These are phyloP conservation scores for Blastobasis lacticolella DNA, from an alignment of 2,888 invertebrate genomes.

Conservation along the genomic window DNA sequence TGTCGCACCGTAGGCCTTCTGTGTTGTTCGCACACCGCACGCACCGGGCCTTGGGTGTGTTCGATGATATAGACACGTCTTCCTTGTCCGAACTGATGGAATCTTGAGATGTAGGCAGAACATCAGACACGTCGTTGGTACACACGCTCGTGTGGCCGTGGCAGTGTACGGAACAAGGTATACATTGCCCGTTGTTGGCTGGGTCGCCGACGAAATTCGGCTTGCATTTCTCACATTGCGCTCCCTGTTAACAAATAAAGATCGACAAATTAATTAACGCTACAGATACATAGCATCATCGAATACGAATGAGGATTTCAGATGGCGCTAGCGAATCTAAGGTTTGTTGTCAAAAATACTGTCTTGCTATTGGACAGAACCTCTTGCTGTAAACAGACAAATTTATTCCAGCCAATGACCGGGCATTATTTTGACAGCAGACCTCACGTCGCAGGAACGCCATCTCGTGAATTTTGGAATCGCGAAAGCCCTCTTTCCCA, in stretches of 20 bases:
- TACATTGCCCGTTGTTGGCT: slow-evolving; percentile 87
- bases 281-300: no score
- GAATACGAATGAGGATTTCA: no score
- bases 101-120: slow-evolving; percentile 53
- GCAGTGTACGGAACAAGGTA: slow-evolving; percentile 91
- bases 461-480: no score
- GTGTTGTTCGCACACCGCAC: slow-evolving; percentile 88
- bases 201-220: slow-evolving; percentile 95
- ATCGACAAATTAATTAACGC: no score
- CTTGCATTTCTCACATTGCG: slow-evolving; percentile 93
- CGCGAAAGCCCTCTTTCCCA: no score
- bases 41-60: slow-evolving; percentile 82
- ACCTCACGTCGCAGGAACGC: no score
- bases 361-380: no score
- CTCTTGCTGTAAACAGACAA: no score
- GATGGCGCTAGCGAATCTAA: no score
- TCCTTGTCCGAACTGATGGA: slow-evolving; percentile 73
- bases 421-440: no score
- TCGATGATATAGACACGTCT: slow-evolving; percentile 24
- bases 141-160: slow-evolving; percentile 91
- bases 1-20: slow-evolving; percentile 86
- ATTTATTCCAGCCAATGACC: no score
- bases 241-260: slow-evolving; percentile 70
- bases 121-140: slow-evolving; percentile 73
- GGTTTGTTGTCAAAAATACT: no score